Percentiles rank a stretch among this genome's conserved stretches.
Conservation (phyloP, 2,113 vertebrate species). For the Ursus arctos region DNA sequence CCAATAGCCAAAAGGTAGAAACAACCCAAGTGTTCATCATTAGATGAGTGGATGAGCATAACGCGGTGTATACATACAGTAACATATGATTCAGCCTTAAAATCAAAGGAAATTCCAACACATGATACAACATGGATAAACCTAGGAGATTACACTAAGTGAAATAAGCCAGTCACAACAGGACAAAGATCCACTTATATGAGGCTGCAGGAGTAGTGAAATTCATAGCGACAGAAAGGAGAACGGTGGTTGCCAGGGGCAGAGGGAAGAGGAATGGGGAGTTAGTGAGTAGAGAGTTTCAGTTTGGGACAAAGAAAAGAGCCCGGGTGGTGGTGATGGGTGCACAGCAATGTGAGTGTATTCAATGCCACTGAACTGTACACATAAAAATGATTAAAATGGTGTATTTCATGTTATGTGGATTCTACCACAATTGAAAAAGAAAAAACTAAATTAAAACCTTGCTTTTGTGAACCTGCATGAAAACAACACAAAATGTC, state of each 20-base stretch:
- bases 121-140: too few species aligned
- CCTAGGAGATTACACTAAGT: not conserved
- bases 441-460: not conserved
- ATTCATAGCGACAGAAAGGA: not conserved
- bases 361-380: not conserved
- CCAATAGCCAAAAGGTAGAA: not conserved
- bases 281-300: not conserved
- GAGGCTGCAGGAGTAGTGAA: not conserved
- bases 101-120: not conserved
- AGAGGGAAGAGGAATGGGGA: not conserved
- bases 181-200: not conserved
- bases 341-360: too few species aligned
- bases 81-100: not conserved
- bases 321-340: not conserved
- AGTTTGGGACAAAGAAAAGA: not conserved
- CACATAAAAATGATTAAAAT: not conserved
- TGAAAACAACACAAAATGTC: not conserved
- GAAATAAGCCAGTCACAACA: not conserved
- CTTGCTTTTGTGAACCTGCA: not conserved
- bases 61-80: not conserved
- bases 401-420: not conserved
- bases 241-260: not conserved
- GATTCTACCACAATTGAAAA: not conserved
- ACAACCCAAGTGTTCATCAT: too few species aligned
- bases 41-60: not conserved